Conservation (phyloP, 2,888 invertebrate genomes). For the Drosophila formosana region DNA sequence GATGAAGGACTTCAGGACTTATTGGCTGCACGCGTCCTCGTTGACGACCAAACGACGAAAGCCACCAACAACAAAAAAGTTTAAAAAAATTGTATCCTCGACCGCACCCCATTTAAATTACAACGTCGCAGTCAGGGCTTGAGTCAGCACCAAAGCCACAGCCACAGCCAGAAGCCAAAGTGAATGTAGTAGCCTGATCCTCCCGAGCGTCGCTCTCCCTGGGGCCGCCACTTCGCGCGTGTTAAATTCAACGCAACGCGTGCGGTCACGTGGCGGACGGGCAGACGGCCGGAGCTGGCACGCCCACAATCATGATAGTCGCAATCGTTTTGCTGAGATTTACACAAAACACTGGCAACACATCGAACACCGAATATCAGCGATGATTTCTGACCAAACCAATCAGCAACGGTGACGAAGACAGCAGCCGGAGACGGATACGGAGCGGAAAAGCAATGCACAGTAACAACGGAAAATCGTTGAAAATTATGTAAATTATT, state of each 20-base stretch:
- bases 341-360: conserved; percentile 50
- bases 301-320: conserved; percentile 77
- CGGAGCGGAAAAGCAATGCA: conserved; percentile 20
- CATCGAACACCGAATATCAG: conserved; percentile 47
- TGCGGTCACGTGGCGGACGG: conserved; percentile 73
- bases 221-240: conserved; percentile 65
- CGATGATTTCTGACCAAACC: conserved; percentile 44
- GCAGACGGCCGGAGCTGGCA: conserved; percentile 28
- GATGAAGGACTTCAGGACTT: conserved; percentile 81
- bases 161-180: not conserved
- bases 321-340: conserved; percentile 61
- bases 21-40: conserved; percentile 83
- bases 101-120: conserved; percentile 67
- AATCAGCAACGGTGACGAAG: conserved; percentile 33
- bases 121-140: conserved; percentile 18
- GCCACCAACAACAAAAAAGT: conserved; percentile 44
- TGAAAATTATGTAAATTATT: conserved; percentile 77
- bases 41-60: conserved; percentile 27
- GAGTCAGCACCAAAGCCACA: conserved; percentile 21
- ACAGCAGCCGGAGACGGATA: not conserved
- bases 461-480: conserved; percentile 65
- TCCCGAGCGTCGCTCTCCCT: conserved; percentile 48
- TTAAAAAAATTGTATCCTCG: conserved; percentile 61
- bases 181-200: conserved; percentile 19
- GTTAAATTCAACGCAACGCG: conserved; percentile 77